Conservation (phyloP, 2,888 invertebrate species). For the Drosophila atripex region DNA sequence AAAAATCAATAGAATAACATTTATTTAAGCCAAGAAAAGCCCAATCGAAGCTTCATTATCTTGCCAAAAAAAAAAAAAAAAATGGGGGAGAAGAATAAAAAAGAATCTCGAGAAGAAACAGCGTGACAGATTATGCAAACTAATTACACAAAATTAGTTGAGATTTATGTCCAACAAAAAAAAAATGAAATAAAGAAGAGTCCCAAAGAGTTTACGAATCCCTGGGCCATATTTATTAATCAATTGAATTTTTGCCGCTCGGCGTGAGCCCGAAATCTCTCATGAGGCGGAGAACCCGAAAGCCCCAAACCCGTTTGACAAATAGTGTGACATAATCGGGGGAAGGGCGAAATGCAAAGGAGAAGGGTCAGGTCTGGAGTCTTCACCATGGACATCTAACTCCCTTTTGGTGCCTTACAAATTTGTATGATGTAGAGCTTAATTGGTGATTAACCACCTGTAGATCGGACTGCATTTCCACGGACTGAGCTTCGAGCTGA, state of each 20-base stretch:
- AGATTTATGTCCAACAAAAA: constrained; percentile 66
- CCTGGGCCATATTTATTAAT: constrained; percentile 63
- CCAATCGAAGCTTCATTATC: constrained; percentile 51
- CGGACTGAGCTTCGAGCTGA: constrained; percentile 1
- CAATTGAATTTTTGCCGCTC: constrained; percentile 71
- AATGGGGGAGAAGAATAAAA: constrained; percentile 13
- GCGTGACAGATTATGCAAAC: constrained; percentile 77
- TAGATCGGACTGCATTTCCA: constrained; percentile 67
- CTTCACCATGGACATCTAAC: constrained; percentile 18
- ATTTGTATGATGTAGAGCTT: constrained; percentile 82
- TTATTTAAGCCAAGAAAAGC: constrained; percentile 69
- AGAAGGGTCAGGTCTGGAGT: constrained; percentile 42
- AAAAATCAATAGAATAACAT: constrained; percentile 71
- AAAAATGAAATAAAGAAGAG: constrained; percentile 12
- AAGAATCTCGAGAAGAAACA: constrained; percentile 51
- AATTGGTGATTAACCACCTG: constrained; percentile 84
- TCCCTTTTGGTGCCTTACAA: constrained; percentile 72
- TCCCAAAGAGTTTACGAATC: constrained; percentile 31
- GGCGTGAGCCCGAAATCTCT: constrained; percentile 48
- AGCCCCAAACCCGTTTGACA: constrained; percentile 59
- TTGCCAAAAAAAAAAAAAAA: constrained; percentile 48
- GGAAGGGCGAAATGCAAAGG: constrained; percentile 48
- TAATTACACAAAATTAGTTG: constrained; percentile 77
- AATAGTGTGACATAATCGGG: constrained; percentile 72
- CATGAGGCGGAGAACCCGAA: constrained; percentile 1